A percentile compares a stretch with the other conserved stretches of the same genome.
These are phyloP conservation scores for Leucosticte australis DNA, from an alignment of 2,113 vertebrate species.

Conservation along the genomic window DNA sequence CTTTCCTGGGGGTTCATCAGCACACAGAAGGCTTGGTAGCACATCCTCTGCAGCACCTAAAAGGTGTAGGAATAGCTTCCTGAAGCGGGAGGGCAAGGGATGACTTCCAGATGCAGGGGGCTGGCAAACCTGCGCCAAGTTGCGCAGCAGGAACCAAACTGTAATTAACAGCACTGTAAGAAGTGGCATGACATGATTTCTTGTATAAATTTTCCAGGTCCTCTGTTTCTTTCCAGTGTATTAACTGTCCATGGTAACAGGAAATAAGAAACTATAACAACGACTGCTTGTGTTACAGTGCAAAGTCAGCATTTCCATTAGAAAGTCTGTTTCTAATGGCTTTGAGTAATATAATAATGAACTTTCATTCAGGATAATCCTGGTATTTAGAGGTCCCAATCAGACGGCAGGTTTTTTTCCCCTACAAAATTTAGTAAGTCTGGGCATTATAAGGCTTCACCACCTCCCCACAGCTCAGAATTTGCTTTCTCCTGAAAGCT, in stretches of 20 bases:
- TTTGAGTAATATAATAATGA: constrained; percentile 35
- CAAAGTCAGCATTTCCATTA: constrained; percentile 64
- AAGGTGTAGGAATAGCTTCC: neutral
- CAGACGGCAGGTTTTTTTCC: neutral
- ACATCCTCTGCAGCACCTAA: neutral
- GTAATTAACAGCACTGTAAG: constrained; percentile 41
- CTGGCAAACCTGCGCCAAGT: neutral
- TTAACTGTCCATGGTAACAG: constrained; percentile 49
- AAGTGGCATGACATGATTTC: constrained; percentile 7
- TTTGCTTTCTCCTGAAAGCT: neutral
- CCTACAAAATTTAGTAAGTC: constrained; percentile 20
- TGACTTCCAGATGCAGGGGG: constrained; percentile 34
- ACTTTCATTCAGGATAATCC: constrained; percentile 51
- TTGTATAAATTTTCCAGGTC: constrained; percentile 63
- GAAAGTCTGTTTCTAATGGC: constrained; percentile 55
- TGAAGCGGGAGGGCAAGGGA: neutral
- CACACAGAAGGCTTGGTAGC: neutral
- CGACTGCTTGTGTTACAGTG: neutral
- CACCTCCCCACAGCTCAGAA: neutral
- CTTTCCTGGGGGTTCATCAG: neutral
- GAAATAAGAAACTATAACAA: constrained; percentile 66
- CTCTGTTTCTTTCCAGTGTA: constrained; percentile 58
- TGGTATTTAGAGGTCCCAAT: constrained; percentile 30
- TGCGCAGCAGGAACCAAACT: neutral
- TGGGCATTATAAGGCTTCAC: constrained; percentile 12